These are phyloP conservation scores for Chrysomela aeneicollis DNA, from an alignment of 2,888 invertebrate species.

Conservation along the genomic window DNA sequence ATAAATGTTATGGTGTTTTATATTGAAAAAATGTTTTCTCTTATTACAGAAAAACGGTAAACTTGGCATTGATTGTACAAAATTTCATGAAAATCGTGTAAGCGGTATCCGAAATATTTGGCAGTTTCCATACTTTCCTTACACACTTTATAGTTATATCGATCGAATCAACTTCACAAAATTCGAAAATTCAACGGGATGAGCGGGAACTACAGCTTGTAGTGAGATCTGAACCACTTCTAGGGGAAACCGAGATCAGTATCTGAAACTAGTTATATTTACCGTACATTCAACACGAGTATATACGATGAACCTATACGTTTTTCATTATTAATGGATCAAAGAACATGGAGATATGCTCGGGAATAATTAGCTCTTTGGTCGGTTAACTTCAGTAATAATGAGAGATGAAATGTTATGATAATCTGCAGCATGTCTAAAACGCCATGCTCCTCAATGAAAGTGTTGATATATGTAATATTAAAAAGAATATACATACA, in stretches of 20 bases:
- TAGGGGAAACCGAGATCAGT: background rate
- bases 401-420: slow-evolving; percentile 5
- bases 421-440: background rate
- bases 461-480: background rate
- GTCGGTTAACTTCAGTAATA: slow-evolving; percentile 18
- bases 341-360: background rate
- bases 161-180: no score
- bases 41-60: no score
- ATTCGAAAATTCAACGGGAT: no score
- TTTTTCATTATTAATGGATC: slow-evolving; percentile 17
- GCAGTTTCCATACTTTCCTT: no score
- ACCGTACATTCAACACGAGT: background rate
- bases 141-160: no score
- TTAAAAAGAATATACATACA: background rate
- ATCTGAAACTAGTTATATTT: no score
- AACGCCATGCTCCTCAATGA: background rate
- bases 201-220: background rate
- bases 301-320: slow-evolving; percentile 2
- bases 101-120: no score
- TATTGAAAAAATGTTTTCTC: no score
- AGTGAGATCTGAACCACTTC: background rate
- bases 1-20: no score
- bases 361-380: slow-evolving; percentile 15
- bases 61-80: no score
- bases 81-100: no score